These are phyloP conservation scores for Platypus cylindrus DNA, from an alignment of 2,888 invertebrate species.

Conservation along the genomic window DNA sequence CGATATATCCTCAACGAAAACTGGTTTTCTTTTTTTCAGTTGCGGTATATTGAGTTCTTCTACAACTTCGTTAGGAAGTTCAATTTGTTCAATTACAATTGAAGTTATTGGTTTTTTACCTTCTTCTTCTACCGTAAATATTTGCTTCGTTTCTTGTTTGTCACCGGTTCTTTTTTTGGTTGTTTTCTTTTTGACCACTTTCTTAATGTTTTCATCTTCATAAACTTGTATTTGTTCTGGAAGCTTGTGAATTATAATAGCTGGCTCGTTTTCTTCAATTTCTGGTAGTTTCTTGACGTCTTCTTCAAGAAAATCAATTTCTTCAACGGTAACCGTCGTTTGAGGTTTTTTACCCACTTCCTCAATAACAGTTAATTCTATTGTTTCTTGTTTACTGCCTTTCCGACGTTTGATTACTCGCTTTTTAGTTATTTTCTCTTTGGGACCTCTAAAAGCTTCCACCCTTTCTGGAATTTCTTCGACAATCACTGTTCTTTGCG, in stretches of 20 bases:
- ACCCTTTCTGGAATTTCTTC: conserved; percentile 21
- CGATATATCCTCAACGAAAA: conserved; percentile 12
- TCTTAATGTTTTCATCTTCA: conserved; percentile 23
- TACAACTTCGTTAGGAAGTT: conserved; percentile 18
- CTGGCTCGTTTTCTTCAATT: conserved; percentile 13
- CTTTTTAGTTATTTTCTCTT: conserved; percentile 24
- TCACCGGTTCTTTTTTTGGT: conserved; percentile 32
- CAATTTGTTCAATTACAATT: conserved; percentile 22
- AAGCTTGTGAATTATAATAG: conserved; percentile 21
- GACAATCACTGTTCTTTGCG: conserved; percentile 18
- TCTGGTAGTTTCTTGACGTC: conserved; percentile 18
- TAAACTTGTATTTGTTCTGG: conserved; percentile 22
- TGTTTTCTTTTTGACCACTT: conserved; percentile 32
- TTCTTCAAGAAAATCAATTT: conserved; percentile 19
- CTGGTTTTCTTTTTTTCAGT: conserved; percentile 10
- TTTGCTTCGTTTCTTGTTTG: conserved; percentile 35
- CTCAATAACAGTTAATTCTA: conserved; percentile 28
- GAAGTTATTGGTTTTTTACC: conserved; percentile 33
- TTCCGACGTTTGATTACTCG: conserved; percentile 29
- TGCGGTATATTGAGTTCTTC: conserved; percentile 28
- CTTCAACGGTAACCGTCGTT: conserved; percentile 19
- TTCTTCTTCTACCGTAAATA: conserved; percentile 35
- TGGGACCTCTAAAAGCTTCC: conserved; percentile 17
- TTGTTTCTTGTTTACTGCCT: conserved; percentile 29
- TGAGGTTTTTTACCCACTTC: conserved; percentile 25